Evolutionary conservation across 2,113 vertebrate species (phyloP), one percentile per base, ranked within the genome.

Genomic region (Lutjanus erythropterus): DNA sequence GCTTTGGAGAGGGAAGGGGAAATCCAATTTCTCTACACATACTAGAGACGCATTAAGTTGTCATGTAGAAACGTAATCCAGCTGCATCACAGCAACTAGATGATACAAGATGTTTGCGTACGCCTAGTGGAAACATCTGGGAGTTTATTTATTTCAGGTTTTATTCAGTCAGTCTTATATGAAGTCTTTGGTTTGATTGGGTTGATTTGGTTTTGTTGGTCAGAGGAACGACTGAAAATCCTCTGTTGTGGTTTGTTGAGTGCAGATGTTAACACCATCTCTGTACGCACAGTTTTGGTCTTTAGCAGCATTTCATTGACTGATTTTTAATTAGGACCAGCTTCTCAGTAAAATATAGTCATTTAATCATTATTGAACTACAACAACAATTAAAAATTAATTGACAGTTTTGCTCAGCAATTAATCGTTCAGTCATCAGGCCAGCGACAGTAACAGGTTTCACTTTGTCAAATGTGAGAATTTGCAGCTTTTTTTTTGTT

Each of bases 31-130:
- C 53, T 66, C 31, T 15, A 21, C 59, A 71, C 64, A 58, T 46
- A 67, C 46, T 65, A 67, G 73, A 87, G 85, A 62, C 0, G 52
- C 71, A 69, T 84, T 76, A 73, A 58, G 65, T 25, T 78, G 70
- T 68, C 78, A 74, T 6, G 56, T 50, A 18, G 35, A 23, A 52
- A 47, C 41, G 60, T 61, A 56, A 68, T 73, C 73, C 71, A 59
- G 58, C 49, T 25, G 0, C 55, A 35, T 69, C 47, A 35, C 16
- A 78, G 52, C 52, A 1, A 47, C 49, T 1, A 29, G 31, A 14
- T 18, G 50, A 62, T 62, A 6, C 44, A 10, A 23, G 53, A 27
- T 50, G 35, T 61, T 61, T 59, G n/a, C 6, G 39, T 9, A 10
- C 11, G 37, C 5, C 59, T 6, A 19, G 9, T 55, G 52, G 52